Evolutionary conservation across 2,888 invertebrate genomes (phyloP).

Genomic region (Acleris holmiana): DNA sequence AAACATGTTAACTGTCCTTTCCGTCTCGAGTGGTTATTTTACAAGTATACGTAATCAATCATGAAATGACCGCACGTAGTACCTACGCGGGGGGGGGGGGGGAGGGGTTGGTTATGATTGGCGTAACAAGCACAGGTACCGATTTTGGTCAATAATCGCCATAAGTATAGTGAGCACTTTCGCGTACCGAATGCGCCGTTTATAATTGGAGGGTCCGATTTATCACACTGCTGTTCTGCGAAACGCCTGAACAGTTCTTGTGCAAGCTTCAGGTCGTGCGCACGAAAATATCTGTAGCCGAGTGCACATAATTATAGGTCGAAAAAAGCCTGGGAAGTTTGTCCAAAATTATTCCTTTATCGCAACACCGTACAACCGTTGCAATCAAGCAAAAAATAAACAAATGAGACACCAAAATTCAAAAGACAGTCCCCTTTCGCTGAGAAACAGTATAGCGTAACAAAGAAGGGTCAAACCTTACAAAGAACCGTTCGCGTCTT

Average conservation of each 20-base stretch:
- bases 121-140: constrained; percentile 77
- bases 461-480: constrained; percentile 73
- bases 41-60: constrained; percentile 29
- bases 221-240: constrained; percentile 81
- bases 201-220: constrained; percentile 83
- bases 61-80: constrained; percentile 34
- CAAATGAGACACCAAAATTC: constrained; percentile 55
- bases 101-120: too few species aligned
- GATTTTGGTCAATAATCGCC: constrained; percentile 81
- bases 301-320: constrained; percentile 78
- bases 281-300: constrained; percentile 80
- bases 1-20: constrained; percentile 27
- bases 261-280: constrained; percentile 80
- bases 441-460: constrained; percentile 64
- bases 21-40: constrained; percentile 12
- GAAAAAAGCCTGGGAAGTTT: constrained; percentile 78
- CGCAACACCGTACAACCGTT: constrained; percentile 71
- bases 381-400: constrained; percentile 70
- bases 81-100: constrained; percentile 45
- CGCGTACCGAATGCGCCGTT: constrained; percentile 78
- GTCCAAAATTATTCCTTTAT: constrained; percentile 60
- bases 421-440: constrained; percentile 64
- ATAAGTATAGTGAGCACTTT: constrained; percentile 79
- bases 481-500: constrained; percentile 66
- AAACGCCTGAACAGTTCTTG: constrained; percentile 79